These are phyloP conservation scores for Drosophila baimaii DNA, from an alignment of 1,140 invertebrate genomes.

Conservation along the genomic window DNA sequence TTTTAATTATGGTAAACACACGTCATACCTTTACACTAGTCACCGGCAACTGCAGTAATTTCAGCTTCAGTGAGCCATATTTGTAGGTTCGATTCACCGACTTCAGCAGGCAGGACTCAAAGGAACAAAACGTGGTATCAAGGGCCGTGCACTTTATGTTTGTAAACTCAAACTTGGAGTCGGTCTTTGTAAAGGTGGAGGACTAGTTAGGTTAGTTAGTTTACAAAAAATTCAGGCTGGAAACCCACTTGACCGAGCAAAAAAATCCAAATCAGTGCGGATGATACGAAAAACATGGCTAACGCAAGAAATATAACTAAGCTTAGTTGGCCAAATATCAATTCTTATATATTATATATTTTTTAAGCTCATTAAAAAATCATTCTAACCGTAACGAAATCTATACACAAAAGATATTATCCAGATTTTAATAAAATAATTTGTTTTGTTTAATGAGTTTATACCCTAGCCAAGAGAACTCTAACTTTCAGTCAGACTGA, in stretches of 20 bases:
- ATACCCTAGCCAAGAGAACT: no score
- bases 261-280: not conserved
- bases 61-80: not conserved
- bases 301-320: not conserved
- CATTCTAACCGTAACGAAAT: not conserved
- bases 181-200: not conserved
- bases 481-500: no score
- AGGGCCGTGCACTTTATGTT: not conserved
- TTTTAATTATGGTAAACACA: not conserved
- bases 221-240: not conserved
- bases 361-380: not conserved
- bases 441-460: no score
- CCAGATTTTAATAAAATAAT: no score
- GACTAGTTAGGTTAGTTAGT: no score
- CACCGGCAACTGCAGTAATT: not conserved
- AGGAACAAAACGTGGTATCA: not conserved
- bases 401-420: not conserved
- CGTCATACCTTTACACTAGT: not conserved
- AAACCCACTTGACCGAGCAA: not conserved
- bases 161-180: not conserved
- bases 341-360: no score
- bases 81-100: conserved; percentile 5
- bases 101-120: not conserved
- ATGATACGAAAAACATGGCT: not conserved
- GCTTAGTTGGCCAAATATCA: no score